Percentiles rank a stretch among this genome's conserved stretches.
phyloP scores from a whole-genome alignment of 1,140 invertebrate genomes.

The Aphis gossypii region DNA sequence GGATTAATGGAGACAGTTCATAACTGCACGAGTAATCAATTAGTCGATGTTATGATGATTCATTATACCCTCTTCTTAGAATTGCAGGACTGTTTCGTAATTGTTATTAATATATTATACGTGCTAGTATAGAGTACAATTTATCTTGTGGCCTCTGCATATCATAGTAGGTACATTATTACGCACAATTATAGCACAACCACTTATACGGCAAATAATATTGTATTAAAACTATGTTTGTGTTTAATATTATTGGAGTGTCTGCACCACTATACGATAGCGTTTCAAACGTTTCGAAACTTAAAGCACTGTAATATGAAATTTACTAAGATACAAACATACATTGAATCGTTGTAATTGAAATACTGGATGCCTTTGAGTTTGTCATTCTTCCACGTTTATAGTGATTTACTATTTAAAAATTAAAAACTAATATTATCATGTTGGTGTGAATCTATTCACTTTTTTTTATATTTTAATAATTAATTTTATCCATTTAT shows the following conservation, averaged over 20 bases:
- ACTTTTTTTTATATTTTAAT: no score
- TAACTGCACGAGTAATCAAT: background rate
- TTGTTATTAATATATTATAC: background rate
- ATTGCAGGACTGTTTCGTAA: background rate
- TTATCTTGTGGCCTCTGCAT: background rate
- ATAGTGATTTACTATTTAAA: no score
- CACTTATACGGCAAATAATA: background rate
- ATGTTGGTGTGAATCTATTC: no score
- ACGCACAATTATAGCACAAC: background rate
- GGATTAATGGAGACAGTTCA: background rate
- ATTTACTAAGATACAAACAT: background rate
- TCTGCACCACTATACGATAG: background rate
- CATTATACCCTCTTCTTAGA: background rate
- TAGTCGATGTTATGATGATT: background rate
- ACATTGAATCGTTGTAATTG: background rate
- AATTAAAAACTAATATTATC: no score
- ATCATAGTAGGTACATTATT: background rate
- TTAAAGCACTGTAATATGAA: background rate
- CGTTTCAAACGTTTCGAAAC: background rate
- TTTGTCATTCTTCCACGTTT: background rate
- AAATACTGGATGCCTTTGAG: background rate
- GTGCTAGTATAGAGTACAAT: background rate
- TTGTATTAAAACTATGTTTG: background rate
- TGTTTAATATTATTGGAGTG: background rate
- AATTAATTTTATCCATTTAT: no score